phyloP scores from a whole-genome alignment of 2,113 vertebrate genomes.

The Carollia perspicillata region DNA sequence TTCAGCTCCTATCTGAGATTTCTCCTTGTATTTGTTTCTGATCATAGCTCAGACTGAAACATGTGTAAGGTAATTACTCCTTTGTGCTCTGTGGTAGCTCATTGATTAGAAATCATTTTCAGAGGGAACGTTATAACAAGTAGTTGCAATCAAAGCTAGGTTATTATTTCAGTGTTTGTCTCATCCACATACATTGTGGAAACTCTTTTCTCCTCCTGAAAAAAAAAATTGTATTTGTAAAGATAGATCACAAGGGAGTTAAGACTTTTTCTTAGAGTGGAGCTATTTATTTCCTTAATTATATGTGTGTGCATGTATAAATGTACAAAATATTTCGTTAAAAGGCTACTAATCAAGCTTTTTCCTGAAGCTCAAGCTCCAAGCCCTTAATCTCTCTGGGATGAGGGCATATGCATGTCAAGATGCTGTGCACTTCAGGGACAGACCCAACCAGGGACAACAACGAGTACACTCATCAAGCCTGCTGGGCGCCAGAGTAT shows the following conservation, averaged over 20 bases:
- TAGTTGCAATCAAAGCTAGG: conserved; percentile 44
- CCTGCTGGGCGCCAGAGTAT: rapidly evolving
- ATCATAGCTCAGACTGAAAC: conserved; percentile 60
- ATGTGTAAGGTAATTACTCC: conserved; percentile 56
- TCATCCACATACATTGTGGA: neutral
- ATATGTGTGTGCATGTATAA: neutral
- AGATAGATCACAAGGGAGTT: neutral
- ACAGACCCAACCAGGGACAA: neutral
- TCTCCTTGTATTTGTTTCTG: conserved; percentile 31
- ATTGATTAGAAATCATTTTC: conserved; percentile 69
- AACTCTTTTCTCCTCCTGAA: neutral
- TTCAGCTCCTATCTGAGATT: neutral
- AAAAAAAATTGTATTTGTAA: neutral
- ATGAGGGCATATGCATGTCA: neutral
- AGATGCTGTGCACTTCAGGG: neutral
- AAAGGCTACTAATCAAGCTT: neutral
- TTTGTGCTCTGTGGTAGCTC: neutral
- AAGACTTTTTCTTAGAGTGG: neutral
- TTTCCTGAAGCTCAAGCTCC: neutral
- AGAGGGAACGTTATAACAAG: conserved; percentile 36
- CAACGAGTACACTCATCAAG: rapidly evolving
- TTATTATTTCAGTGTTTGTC: conserved; percentile 27
- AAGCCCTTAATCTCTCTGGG: neutral
- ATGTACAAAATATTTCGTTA: neutral
- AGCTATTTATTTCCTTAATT: conserved; percentile 2